phyloP scores from a whole-genome alignment of 2,113 vertebrate species.

The Strix aluco region DNA sequence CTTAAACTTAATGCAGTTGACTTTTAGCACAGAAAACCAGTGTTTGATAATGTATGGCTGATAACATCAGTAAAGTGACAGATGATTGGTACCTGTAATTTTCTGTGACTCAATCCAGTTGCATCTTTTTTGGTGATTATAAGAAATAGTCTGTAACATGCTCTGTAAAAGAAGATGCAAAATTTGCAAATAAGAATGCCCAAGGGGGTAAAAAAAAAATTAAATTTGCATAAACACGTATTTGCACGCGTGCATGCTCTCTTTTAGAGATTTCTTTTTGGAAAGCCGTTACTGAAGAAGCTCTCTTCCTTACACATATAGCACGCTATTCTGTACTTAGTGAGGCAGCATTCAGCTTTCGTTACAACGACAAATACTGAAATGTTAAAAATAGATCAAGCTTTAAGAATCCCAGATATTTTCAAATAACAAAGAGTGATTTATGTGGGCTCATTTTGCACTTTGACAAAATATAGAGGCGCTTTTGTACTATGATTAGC shows the following conservation, averaged over 20 bases:
- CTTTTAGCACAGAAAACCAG: background rate
- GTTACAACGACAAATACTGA: constrained; percentile 42
- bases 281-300: background rate
- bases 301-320: background rate
- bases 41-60: background rate
- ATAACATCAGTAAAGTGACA: background rate
- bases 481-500: constrained; percentile 83
- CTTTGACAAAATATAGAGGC: constrained; percentile 78
- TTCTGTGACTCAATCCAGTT: background rate
- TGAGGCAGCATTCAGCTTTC: constrained; percentile 31
- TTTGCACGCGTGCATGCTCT: background rate
- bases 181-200: background rate
- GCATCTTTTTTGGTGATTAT: background rate
- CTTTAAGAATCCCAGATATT: constrained; percentile 87
- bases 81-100: background rate
- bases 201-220: background rate
- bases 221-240: rapidly evolving
- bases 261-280: background rate
- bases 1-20: background rate
- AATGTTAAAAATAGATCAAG: constrained; percentile 83
- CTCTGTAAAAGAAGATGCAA: background rate
- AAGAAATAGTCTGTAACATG: background rate
- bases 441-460: constrained; percentile 76
- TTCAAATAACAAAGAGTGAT: constrained; percentile 85
- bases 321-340: background rate